A percentile compares a stretch with the other conserved stretches of the same genome.
These are phyloP conservation scores for Chaetodon trifascialis DNA, from an alignment of 2,113 vertebrate species.

Conservation along the genomic window DNA sequence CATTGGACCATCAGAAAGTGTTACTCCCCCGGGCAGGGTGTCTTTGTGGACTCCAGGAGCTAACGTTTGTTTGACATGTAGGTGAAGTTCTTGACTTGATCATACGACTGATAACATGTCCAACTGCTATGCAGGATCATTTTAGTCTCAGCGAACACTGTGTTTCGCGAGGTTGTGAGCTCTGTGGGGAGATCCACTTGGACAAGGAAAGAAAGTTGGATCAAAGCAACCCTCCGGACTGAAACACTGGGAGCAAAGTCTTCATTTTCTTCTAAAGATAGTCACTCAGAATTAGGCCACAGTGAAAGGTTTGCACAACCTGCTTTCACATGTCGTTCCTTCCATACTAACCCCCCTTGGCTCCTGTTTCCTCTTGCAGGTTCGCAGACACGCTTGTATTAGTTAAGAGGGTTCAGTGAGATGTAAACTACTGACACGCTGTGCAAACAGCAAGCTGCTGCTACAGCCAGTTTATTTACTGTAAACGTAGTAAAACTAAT, in stretches of 20 bases:
- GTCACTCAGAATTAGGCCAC: slow-evolving; percentile 27
- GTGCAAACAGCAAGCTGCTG: no score
- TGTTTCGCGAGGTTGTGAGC: not conserved
- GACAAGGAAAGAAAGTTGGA: not conserved
- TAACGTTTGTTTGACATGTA: not conserved
- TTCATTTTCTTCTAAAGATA: slow-evolving; percentile 12
- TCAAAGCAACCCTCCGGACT: slow-evolving; percentile 2
- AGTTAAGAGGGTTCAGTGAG: not conserved
- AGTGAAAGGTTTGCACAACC: not conserved
- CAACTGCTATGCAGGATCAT: not conserved
- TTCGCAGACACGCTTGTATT: no score
- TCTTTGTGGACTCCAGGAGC: not conserved
- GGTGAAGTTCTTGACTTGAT: not conserved
- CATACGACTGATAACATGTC: not conserved
- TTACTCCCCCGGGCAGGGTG: no score
- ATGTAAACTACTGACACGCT: not conserved
- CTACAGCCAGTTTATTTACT: no score
- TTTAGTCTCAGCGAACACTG: not conserved
- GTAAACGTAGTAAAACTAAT: not conserved
- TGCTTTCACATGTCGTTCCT: not conserved
- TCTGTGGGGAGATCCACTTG: not conserved
- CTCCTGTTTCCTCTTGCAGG: no score
- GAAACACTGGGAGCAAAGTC: slow-evolving; percentile 11
- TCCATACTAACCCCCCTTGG: not conserved
- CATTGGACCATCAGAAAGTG: not conserved